A percentile compares a stretch with the other conserved stretches of the same genome.
Conservation (phyloP, 2,888 invertebrate genomes). For the Drosophila robusta region DNA sequence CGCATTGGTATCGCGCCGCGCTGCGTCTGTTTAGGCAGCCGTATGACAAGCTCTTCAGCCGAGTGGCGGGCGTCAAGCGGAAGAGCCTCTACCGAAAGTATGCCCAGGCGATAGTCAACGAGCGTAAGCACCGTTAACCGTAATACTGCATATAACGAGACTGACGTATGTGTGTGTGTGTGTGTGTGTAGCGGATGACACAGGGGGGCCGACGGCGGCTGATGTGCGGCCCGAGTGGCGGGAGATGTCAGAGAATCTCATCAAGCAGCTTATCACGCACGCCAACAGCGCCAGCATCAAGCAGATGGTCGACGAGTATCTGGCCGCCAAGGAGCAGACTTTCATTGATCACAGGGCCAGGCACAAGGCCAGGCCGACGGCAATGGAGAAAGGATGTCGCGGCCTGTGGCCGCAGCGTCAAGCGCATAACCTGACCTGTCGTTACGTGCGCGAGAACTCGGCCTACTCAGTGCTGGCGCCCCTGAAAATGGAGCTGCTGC, state of each 20-base stretch:
- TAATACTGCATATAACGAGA: too few species aligned
- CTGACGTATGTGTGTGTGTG: too few species aligned
- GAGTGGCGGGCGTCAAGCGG: constrained; percentile 42
- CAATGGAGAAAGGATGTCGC: constrained; percentile 37
- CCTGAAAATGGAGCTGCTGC: constrained; percentile 46
- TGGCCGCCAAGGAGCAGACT: constrained; percentile 31
- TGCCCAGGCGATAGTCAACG: constrained; percentile 43
- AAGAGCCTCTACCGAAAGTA: constrained; percentile 44
- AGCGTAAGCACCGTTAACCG: constrained; percentile 32
- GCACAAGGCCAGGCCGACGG: constrained; percentile 19
- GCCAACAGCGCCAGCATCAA: constrained; percentile 38
- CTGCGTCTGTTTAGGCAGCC: constrained; percentile 38
- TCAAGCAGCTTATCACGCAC: constrained; percentile 4
- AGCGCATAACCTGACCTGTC: constrained; percentile 28
- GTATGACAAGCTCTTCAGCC: constrained; percentile 27
- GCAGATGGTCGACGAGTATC: constrained; percentile 38
- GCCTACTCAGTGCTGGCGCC: constrained; percentile 42
- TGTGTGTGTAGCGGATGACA: constrained; percentile 17
- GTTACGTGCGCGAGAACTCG: constrained; percentile 10
- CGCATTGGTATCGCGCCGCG: constrained; percentile 59
- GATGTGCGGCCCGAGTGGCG: constrained; percentile 14
- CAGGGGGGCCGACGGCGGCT: neutral
- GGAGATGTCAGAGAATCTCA: constrained; percentile 18
- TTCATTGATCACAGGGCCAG: constrained; percentile 30
- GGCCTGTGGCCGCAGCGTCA: constrained; percentile 37